These are phyloP conservation scores for Mycalesis mineus DNA, from an alignment of 2,888 invertebrate genomes.

Conservation along the genomic window DNA sequence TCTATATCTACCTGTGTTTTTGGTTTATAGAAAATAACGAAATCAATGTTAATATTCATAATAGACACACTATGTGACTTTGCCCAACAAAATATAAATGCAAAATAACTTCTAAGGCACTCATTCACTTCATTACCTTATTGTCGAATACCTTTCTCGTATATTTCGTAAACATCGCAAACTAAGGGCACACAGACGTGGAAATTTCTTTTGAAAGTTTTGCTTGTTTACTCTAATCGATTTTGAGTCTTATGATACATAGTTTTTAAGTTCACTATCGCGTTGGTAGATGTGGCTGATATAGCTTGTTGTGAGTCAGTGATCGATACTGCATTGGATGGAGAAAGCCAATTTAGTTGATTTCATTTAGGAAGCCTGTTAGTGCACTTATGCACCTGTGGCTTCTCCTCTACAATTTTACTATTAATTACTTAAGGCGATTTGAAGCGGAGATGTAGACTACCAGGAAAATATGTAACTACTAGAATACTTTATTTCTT, in stretches of 20 bases:
- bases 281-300: background rate
- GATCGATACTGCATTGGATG: conserved; percentile 41
- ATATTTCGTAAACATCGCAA: background rate
- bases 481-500: too few relatives aligned
- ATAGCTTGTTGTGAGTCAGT: background rate
- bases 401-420: background rate
- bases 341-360: conserved; percentile 58
- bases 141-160: background rate
- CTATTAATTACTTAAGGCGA: background rate
- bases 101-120: background rate
- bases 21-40: too few relatives aligned
- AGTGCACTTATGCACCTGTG: conserved; percentile 12
- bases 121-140: background rate
- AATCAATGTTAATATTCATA: too few relatives aligned
- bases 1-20: too few relatives aligned
- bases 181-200: background rate
- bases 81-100: too few relatives aligned
- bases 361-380: conserved; percentile 47
- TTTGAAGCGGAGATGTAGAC: background rate
- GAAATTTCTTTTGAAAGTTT: background rate
- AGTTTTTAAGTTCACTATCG: background rate
- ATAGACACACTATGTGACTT: too few relatives aligned
- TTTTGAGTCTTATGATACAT: background rate
- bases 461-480: too few relatives aligned
- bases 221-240: background rate